Conservation (phyloP, 2,113 vertebrate genomes). For the Crotalus tigris region DNA sequence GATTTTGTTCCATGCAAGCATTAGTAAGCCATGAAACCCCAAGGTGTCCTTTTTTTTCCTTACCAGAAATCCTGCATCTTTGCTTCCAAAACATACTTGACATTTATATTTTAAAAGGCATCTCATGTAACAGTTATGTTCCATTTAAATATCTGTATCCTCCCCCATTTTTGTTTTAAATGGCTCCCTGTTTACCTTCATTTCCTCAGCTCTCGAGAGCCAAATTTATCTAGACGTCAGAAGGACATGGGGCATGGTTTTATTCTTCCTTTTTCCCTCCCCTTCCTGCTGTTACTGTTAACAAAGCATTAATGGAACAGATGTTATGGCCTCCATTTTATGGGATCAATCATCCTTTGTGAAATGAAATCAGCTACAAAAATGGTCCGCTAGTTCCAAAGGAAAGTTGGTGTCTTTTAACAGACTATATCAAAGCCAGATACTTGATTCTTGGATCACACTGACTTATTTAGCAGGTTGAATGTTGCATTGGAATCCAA, state of each 20-base stretch:
- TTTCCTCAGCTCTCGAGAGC: conserved; percentile 29
- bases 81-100: conserved; percentile 59
- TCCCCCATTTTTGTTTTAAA: conserved; percentile 20
- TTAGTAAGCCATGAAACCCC: conserved; percentile 25
- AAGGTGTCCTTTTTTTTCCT: conserved; percentile 67
- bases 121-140: conserved; percentile 48
- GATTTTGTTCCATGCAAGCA: conserved; percentile 33
- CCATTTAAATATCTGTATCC: conserved; percentile 29
- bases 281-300: conserved; percentile 10
- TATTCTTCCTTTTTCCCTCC: background rate
- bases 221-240: conserved; percentile 49
- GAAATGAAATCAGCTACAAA: conserved; percentile 34
- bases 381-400: background rate
- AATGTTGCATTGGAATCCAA: conserved; percentile 30
- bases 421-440: conserved; percentile 22
- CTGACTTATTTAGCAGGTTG: conserved; percentile 23
- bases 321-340: background rate
- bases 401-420: background rate
- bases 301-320: conserved; percentile 33
- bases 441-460: conserved; percentile 24
- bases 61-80: conserved; percentile 47
- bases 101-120: conserved; percentile 60
- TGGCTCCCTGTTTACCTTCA: conserved; percentile 51
- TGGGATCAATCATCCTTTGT: conserved; percentile 47
- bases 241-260: conserved; percentile 18